Evolutionary conservation across 2,797 vertebrate genomes (phyloP).

Genomic region (Squalus acanthias): DNA sequence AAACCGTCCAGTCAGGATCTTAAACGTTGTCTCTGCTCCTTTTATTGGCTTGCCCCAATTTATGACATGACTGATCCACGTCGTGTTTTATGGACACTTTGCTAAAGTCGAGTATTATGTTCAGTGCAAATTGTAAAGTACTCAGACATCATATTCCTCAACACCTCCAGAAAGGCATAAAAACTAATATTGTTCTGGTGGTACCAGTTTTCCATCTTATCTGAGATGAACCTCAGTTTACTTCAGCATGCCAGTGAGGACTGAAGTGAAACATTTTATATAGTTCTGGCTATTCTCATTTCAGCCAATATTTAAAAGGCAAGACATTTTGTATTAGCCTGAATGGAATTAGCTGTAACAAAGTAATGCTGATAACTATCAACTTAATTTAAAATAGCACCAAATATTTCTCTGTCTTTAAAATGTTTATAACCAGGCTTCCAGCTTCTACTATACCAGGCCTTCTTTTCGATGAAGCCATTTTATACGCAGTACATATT

Average conservation of each 20-base stretch:
- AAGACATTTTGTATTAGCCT: background rate
- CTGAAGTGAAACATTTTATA: background rate
- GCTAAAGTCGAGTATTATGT: background rate
- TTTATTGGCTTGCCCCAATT: background rate
- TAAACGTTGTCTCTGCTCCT: background rate
- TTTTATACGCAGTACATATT: background rate
- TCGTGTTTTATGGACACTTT: background rate
- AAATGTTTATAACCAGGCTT: background rate
- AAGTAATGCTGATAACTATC: too few relatives aligned
- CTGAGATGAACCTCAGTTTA: background rate
- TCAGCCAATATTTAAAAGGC: background rate
- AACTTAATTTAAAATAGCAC: background rate
- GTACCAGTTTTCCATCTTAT: background rate
- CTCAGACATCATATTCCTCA: background rate
- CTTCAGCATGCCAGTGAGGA: background rate
- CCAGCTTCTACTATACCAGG: background rate
- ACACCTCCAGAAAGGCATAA: background rate
- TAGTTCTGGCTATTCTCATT: background rate
- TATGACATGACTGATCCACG: background rate
- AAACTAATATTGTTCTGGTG: background rate
- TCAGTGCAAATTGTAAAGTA: too few relatives aligned
- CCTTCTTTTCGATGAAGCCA: background rate
- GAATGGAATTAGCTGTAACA: too few relatives aligned
- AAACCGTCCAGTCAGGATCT: background rate
- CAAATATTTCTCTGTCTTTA: background rate